phyloP scores from a whole-genome alignment of 2,797 vertebrate genomes.

The Odontamblyopus rebecca region DNA sequence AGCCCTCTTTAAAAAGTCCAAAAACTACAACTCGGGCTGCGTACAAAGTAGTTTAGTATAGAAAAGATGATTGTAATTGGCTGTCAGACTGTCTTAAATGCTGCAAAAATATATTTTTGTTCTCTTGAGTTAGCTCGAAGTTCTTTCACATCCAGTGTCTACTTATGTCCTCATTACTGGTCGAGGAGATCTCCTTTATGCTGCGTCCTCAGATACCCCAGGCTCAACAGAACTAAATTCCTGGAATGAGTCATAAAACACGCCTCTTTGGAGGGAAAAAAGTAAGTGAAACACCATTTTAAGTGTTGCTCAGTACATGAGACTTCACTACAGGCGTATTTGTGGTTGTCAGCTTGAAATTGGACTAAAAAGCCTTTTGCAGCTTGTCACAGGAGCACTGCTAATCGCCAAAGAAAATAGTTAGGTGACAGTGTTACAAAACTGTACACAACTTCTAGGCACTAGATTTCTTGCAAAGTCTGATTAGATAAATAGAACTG shows the following conservation, averaged over 20 bases:
- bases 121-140: constrained; percentile 31
- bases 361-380: constrained; percentile 43
- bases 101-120: constrained; percentile 27
- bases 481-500: neutral
- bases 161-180: constrained; percentile 37
- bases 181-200: constrained; percentile 41
- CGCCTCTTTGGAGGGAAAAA: constrained; percentile 10
- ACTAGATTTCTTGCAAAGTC: neutral
- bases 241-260: constrained; percentile 21
- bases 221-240: constrained; percentile 16
- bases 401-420: constrained; percentile 45
- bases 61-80: constrained; percentile 62
- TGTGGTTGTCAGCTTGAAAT: constrained; percentile 34
- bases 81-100: constrained; percentile 59
- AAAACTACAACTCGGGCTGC: constrained; percentile 39
- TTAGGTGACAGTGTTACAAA: constrained; percentile 40
- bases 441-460: neutral
- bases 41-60: constrained; percentile 41
- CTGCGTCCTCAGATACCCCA: constrained; percentile 34
- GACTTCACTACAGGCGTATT: constrained; percentile 7
- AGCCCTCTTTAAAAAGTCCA: constrained; percentile 42
- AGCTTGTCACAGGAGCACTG: constrained; percentile 38
- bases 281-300: constrained; percentile 27
- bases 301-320: constrained; percentile 26
- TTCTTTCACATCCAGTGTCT: constrained; percentile 20